Base-by-base conservation (phyloP, 2,113 vertebrate species). In the Protobothrops flavoviridis region DNA sequence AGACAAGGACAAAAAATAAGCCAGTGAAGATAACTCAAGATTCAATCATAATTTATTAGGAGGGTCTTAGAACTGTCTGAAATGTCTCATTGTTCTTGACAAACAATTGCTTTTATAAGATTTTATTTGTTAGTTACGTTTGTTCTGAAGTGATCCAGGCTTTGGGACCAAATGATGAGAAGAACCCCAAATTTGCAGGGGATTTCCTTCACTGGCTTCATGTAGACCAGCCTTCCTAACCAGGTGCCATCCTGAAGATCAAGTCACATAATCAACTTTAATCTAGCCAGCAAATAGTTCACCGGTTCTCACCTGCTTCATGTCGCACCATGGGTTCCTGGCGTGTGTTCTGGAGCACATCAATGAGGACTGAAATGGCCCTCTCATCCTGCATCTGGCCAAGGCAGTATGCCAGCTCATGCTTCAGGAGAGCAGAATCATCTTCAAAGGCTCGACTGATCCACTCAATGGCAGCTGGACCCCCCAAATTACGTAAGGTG, bases 271-370 rank as follows among this genome's bases (percentile, higher is more conserved):
- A 81, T 21, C 33, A 81, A 21, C 33, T 81, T 43, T 7, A 55
- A 53, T 20, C n/a, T 56, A 33, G 53, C 8, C 29, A 56, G 13
- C 52, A 55, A 21, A 88, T 24, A 43, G 88, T 48, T 17, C 21
- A 7, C 10, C 1, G 0, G 5, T 0, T 0, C 94, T 52, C 96
- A 99, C 99, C 99, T 8, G 99, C 99, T 97, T 99, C 99, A 0
- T 99, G 99, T 52, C 99, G 96, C 93, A 99, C 99, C 99, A 99
- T 99, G 3, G 99, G 98, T 90, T 99, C 99, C 96, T 99, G 98
- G 12, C 9, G 0, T 0, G 94, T 33, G 94, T 99, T 99, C 85
- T 95, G 95, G 89, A 99, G 97, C 23, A 99, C 98, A 0, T 8
- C 91, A 8, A 93, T 92, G 39, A 99, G 97, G 24, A 97, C 69